Base-by-base conservation (phyloP, 2,888 invertebrate genomes). In the Rambutsinella grinnellia region DNA sequence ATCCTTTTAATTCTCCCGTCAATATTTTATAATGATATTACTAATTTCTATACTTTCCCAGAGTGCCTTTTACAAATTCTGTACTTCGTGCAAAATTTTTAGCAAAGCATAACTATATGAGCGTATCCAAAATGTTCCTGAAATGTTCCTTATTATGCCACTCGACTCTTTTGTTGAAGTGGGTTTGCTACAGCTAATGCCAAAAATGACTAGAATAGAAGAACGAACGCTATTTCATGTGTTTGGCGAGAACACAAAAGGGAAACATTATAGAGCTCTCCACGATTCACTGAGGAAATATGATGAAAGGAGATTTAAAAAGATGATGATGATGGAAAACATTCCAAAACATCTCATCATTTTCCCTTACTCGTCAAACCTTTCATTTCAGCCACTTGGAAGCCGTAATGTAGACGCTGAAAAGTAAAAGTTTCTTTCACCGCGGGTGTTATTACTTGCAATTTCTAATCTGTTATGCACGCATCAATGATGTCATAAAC, bases 311-410 rank as follows among this genome's bases (percentile, higher is more conserved):
- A 46, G 46, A 46, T 56, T 66, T 54, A 2, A 36, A 19, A 65
- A 54, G 23, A n/a, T n/a, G 27, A 57, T 10, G 56, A 66, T 66
- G 66, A 66, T 47, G 44, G 53, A 66, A 65, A 56, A 24, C 56
- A 13, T 27, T 66, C 47, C 36, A 66, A 66, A 65, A 51, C 27
- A 27, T 28, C 26, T 47, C 44, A n/a, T 26, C 46, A 56, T 66
- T 26, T 28, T 23, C 51, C n/a, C 56, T 36, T 13, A 8, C 36
- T 13, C 13, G 6, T 36, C 36, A 36, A 36, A 36, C 36, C 5
- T 13, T 36, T 36, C 36, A 36, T 36, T 13, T 36, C 36, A 36
- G 36, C 36, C 13, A 36, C 36, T 36, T 36, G 5, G 36, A 36
- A 36, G 5, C 36, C 36, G 6, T 13, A 36, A 13, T 36, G 36